Conservation (phyloP, 2,113 vertebrate species). For the Rhineura floridana region DNA sequence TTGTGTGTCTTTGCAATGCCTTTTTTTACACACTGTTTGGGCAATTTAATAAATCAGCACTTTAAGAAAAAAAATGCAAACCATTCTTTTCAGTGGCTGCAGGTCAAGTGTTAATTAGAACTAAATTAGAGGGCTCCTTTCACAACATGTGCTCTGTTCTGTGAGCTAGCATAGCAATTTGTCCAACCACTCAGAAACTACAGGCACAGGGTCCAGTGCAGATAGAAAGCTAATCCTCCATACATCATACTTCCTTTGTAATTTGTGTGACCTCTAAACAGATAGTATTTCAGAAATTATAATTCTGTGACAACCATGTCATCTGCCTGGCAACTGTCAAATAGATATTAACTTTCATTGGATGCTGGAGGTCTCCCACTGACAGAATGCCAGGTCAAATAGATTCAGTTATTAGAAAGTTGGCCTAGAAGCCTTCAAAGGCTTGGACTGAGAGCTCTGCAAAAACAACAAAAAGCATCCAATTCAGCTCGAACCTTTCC, state of each 20-base stretch:
- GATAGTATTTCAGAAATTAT: constrained; percentile 60
- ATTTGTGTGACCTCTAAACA: constrained; percentile 49
- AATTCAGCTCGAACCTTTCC: background rate
- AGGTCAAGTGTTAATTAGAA: background rate
- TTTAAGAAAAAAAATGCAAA: constrained; percentile 17
- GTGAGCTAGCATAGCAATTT: background rate
- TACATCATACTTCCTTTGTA: constrained; percentile 25
- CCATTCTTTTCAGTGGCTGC: accelerated
- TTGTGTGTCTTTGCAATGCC: constrained; percentile 20
- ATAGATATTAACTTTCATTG: constrained; percentile 30
- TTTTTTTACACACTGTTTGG: constrained; percentile 18
- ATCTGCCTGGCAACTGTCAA: constrained; percentile 59
- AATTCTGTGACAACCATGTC: constrained; percentile 63
- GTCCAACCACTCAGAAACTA: background rate
- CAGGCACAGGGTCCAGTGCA: background rate
- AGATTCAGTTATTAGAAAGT: background rate
- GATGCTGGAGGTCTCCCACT: constrained; percentile 37
- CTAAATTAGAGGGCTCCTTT: background rate
- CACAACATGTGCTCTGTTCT: background rate
- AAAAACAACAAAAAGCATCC: background rate
- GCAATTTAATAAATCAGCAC: background rate
- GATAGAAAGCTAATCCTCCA: constrained; percentile 25
- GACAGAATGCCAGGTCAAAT: constrained; percentile 23
- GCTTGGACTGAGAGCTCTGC: background rate
- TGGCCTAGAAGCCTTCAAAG: background rate